phyloP scores from a whole-genome alignment of 2,797 vertebrate genomes.

The Octomys mimax region DNA sequence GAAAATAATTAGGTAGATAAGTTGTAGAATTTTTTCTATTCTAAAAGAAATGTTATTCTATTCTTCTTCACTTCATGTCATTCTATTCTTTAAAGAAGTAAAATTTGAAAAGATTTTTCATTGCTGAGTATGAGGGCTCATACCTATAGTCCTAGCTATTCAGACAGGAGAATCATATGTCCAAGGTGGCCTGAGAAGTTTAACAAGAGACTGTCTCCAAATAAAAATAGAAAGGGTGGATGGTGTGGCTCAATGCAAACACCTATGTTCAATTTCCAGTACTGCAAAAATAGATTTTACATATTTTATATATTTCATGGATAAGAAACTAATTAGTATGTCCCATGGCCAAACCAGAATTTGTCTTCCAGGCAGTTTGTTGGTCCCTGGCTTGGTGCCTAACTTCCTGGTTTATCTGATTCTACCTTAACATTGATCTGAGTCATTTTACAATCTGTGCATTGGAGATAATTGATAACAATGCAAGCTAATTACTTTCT shows the following conservation, averaged over 20 bases:
- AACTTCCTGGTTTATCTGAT: neutral
- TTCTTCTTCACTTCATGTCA: neutral
- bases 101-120: neutral
- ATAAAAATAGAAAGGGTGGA: neutral
- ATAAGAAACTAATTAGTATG: neutral
- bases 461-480: neutral
- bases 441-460: neutral
- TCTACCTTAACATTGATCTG: neutral
- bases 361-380: neutral
- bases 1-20: neutral
- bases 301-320: neutral
- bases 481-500: neutral
- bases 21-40: neutral
- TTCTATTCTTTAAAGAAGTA: neutral
- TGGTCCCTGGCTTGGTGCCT: neutral
- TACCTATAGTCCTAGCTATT: neutral
- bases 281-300: neutral
- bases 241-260: neutral
- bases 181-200: neutral
- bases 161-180: neutral
- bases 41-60: neutral
- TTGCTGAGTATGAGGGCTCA: neutral
- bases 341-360: neutral
- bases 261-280: neutral
- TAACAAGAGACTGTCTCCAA: neutral